phyloP scores from a whole-genome alignment of 2,113 vertebrate species.

The Leptobrachium ailaonicum region DNA sequence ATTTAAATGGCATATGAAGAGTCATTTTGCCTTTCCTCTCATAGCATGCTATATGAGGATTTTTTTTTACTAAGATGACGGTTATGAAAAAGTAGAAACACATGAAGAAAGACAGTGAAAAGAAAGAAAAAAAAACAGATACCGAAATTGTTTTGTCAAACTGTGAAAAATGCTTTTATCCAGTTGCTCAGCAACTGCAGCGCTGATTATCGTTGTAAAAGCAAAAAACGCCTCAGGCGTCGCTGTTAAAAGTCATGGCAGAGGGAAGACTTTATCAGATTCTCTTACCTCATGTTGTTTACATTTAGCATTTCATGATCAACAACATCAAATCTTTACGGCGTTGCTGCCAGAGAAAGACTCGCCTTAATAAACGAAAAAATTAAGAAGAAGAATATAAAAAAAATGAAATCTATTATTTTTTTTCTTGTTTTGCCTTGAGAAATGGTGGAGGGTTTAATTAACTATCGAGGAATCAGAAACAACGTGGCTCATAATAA shows the following conservation, averaged over 20 bases:
- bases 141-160: constrained; percentile 58
- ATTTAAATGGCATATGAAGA: background rate
- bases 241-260: constrained; percentile 55
- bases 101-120: constrained; percentile 11
- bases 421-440: too few species aligned
- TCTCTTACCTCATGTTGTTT: constrained; percentile 50
- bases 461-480: too few species aligned
- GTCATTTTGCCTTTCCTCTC: background rate
- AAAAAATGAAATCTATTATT: too few species aligned
- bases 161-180: constrained; percentile 41
- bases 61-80: constrained; percentile 2
- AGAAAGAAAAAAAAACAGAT: constrained; percentile 33
- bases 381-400: background rate
- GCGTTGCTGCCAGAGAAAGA: background rate
- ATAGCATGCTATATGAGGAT: background rate
- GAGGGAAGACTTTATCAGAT: constrained; percentile 56
- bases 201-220: constrained; percentile 58
- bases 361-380: background rate
- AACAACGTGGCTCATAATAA: too few species aligned
- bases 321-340: constrained; percentile 41
- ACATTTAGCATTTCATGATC: constrained; percentile 52
- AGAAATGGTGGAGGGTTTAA: too few species aligned
- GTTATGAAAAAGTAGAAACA: constrained; percentile 12
- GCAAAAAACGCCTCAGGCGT: constrained; percentile 50
- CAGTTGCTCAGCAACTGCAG: constrained; percentile 53